A percentile compares a stretch with the other conserved stretches of the same genome.
phyloP scores from a whole-genome alignment of 2,888 invertebrate genomes.

The Drosophila koepferae region DNA sequence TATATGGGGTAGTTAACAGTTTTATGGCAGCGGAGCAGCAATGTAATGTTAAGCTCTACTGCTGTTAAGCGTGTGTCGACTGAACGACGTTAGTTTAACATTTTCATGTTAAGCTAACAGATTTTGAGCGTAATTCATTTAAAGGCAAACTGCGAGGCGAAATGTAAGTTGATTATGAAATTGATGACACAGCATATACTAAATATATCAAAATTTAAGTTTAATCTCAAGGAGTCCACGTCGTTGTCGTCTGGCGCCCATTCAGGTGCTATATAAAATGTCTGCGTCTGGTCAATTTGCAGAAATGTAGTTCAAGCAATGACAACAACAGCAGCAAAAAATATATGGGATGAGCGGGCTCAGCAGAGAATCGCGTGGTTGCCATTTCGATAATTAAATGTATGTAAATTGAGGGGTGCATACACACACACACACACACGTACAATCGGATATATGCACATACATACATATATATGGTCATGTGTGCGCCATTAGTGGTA shows the following conservation, averaged over 20 bases:
- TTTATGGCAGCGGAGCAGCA: slow-evolving; percentile 16
- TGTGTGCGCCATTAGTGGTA: slow-evolving; percentile 76
- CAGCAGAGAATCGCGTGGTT: slow-evolving; percentile 23
- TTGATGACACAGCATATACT: background rate
- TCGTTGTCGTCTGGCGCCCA: slow-evolving; percentile 18
- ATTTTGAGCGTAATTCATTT: background rate
- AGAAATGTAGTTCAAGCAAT: slow-evolving; percentile 61
- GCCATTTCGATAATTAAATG: slow-evolving; percentile 81
- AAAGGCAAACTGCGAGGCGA: background rate
- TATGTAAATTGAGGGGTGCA: slow-evolving; percentile 41
- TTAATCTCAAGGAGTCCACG: background rate
- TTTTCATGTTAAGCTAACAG: background rate
- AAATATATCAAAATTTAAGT: slow-evolving; percentile 13
- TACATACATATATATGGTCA: slow-evolving; percentile 22
- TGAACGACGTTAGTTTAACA: background rate
- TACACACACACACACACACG: background rate
- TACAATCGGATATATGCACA: slow-evolving; percentile 1
- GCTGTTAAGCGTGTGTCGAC: background rate
- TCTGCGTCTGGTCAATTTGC: slow-evolving; percentile 63
- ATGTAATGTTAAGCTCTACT: slow-evolving; percentile 9
- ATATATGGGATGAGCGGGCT: background rate
- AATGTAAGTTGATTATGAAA: slow-evolving; percentile 15
- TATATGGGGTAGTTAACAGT: slow-evolving; percentile 30
- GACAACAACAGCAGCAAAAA: background rate
- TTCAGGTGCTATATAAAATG: slow-evolving; percentile 44